Evolutionary conservation across 2,888 invertebrate species (phyloP), one percentile per base, ranked within the genome.

Genomic region (Acleris cristana): DNA sequence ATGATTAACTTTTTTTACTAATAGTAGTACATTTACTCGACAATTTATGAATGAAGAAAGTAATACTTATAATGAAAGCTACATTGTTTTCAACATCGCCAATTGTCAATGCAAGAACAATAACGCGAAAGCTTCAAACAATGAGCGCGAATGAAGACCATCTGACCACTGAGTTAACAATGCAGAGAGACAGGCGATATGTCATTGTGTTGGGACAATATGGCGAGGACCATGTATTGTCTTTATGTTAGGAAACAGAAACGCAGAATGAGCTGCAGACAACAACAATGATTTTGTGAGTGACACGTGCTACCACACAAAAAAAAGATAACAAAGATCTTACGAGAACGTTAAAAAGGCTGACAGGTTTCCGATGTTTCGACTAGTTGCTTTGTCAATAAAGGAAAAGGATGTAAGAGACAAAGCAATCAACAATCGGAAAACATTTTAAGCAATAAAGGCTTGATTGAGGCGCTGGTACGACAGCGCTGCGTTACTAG

Each of bases 151-250:
- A 57, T 62, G 61, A 66, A 34, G 52, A 56, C 54, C 52, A 64
- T 57, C 65, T 56, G 60, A 54, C 60, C 60, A 65, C 65, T n/a
- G 34, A 34, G 48, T 23, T 21, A 52, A 61, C 60, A 61, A 61
- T 61, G n/a, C 60, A 44, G 55, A 49, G 30, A 51, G 61, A 66
- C 55, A 61, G 65, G 30, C 30, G 66, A 61, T 59, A 53, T 60
- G 60, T 66, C 61, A 66, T 66, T 66, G 66, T 62, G 19, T 21
- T 30, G 52, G 57, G 48, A 66, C 66, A 62, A 66, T 66, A 34
- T 18, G 40, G 14, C 14, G 40, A 40, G 40, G 40, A 40, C 40
- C 14, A 16, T 54, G 63, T 54, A 52, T 60, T 61, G 40, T 40
- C 40, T 40, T 40, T 40, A 12, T 40, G 40, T 40, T 21, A 44